Conservation (phyloP, 2,888 invertebrate genomes). For the Lepidocyrtinus sp. region DNA sequence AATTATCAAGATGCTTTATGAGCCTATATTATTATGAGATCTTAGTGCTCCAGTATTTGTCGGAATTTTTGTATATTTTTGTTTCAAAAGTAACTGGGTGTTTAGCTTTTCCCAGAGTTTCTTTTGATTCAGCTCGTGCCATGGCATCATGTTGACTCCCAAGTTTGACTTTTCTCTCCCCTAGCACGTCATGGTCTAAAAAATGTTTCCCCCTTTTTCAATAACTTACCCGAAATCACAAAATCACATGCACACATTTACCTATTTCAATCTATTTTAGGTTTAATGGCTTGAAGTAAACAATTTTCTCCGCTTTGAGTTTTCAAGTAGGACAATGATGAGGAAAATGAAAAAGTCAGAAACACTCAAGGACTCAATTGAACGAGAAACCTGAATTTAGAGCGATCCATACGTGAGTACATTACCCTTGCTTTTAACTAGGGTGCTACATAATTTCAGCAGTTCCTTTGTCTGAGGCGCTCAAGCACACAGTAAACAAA, state of each 20-base stretch:
- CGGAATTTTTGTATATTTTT: background rate
- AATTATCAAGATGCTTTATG: background rate
- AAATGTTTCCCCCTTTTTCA: conserved; percentile 26
- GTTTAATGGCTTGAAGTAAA: no score
- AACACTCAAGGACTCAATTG: conserved; percentile 37
- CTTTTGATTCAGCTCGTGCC: conserved; percentile 19
- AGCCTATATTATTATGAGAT: background rate
- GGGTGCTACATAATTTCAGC: no score
- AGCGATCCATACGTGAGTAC: no score
- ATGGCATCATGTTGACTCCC: conserved; percentile 20
- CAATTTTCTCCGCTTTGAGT: background rate
- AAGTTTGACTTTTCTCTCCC: conserved; percentile 34
- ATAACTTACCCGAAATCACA: conserved; percentile 29
- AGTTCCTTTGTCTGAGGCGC: no score
- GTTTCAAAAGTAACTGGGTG: background rate
- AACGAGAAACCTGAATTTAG: no score
- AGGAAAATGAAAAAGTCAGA: conserved; percentile 51
- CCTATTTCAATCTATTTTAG: no score
- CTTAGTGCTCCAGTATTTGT: background rate
- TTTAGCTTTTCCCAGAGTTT: background rate
- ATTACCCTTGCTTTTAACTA: no score
- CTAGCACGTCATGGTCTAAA: conserved; percentile 16
- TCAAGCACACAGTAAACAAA: no score
- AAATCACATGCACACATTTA: conserved; percentile 14
- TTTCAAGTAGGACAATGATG: background rate